Percentiles rank a stretch among this genome's conserved stretches.
phyloP scores from a whole-genome alignment of 2,113 vertebrate genomes.

The Oostethus manadensis region DNA sequence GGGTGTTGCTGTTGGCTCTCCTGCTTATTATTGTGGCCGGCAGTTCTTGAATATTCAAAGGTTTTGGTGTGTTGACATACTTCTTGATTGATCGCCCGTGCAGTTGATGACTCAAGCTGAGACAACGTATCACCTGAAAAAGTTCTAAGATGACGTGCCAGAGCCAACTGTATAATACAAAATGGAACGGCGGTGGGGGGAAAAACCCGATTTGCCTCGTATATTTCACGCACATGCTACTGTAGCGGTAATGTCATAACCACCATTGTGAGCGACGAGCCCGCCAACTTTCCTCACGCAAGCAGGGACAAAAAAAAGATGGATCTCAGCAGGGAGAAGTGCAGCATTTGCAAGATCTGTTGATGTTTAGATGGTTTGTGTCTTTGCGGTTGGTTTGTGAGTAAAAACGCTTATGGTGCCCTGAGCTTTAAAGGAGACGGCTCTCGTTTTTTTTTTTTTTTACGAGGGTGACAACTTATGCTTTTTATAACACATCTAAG shows the following conservation, averaged over 20 bases:
- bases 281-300: slow-evolving; percentile 36
- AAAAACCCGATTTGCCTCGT: slow-evolving; percentile 41
- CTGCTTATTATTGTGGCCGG: slow-evolving; percentile 41
- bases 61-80: slow-evolving; percentile 17
- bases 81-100: background rate
- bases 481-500: slow-evolving; percentile 41
- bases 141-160: slow-evolving; percentile 29
- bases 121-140: slow-evolving; percentile 26
- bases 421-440: slow-evolving; percentile 26
- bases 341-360: slow-evolving; percentile 38
- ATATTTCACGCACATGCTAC: slow-evolving; percentile 34
- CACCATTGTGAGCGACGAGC: slow-evolving; percentile 23
- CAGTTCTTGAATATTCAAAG: slow-evolving; percentile 35
- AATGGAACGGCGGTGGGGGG: slow-evolving; percentile 32
- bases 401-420: slow-evolving; percentile 44
- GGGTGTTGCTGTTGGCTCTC: slow-evolving; percentile 42
- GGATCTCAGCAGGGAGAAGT: slow-evolving; percentile 30
- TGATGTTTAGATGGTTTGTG: slow-evolving; percentile 41
- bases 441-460: background rate
- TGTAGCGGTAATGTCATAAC: slow-evolving; percentile 25
- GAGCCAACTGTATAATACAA: slow-evolving; percentile 37
- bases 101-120: slow-evolving; percentile 40
- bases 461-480: slow-evolving; percentile 29
- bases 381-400: slow-evolving; percentile 60
- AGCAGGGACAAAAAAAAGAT: slow-evolving; percentile 16